These are phyloP conservation scores for Dromococcyx pavoninus DNA, from an alignment of 2,797 vertebrate species.

Conservation along the genomic window DNA sequence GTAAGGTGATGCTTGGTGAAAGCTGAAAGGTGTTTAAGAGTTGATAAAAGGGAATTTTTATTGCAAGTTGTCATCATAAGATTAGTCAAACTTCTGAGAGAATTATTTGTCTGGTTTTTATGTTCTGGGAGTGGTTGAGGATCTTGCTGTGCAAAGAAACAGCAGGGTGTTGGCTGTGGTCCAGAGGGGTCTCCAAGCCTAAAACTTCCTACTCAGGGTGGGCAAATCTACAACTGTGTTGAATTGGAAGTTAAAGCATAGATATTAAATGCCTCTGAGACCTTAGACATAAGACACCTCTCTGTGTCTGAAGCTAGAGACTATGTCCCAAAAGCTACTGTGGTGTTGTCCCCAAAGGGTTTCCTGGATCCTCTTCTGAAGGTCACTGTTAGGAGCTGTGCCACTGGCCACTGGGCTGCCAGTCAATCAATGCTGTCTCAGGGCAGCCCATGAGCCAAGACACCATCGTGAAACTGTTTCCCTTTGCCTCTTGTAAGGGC, in stretches of 20 bases:
- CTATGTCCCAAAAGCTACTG: background rate
- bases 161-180: background rate
- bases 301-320: background rate
- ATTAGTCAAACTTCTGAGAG: background rate
- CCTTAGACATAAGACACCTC: fast-evolving
- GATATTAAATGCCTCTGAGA: background rate
- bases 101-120: background rate
- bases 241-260: background rate
- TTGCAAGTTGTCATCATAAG: background rate
- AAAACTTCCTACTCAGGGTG: background rate
- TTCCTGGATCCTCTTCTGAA: background rate
- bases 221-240: background rate
- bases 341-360: background rate
- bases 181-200: background rate
- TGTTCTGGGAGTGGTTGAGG: background rate
- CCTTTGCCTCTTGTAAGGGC: background rate
- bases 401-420: fast-evolving
- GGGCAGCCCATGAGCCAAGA: background rate
- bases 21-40: background rate
- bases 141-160: background rate
- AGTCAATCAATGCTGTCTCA: background rate
- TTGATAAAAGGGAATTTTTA: slow-evolving; percentile 51
- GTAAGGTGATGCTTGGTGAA: background rate
- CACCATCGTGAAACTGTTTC: fast-evolving
- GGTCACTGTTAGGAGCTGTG: fast-evolving